These are phyloP conservation scores for Philereme transversata DNA, from an alignment of 2,888 invertebrate genomes.

Conservation along the genomic window DNA sequence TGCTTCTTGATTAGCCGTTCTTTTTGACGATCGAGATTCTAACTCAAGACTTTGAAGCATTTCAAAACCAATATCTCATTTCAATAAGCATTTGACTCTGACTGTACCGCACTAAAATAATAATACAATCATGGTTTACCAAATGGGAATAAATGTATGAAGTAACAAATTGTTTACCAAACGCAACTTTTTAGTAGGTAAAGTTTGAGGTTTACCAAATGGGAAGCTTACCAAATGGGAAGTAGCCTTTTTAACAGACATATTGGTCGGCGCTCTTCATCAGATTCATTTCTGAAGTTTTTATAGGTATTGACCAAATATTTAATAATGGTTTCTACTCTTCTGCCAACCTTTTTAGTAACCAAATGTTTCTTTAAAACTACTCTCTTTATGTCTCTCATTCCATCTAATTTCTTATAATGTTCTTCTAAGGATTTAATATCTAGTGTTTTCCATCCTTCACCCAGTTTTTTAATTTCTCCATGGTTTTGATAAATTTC, in stretches of 20 bases:
- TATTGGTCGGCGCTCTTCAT: slow-evolving; percentile 9
- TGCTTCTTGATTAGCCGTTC: too few relatives aligned
- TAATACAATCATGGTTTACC: too few relatives aligned
- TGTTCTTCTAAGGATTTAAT: background rate
- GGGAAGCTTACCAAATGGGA: too few relatives aligned
- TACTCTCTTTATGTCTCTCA: slow-evolving; percentile 25
- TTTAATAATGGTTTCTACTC: slow-evolving; percentile 18
- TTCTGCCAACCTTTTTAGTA: slow-evolving; percentile 13
- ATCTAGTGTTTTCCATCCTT: slow-evolving; percentile 6
- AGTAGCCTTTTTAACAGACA: slow-evolving; percentile 9
- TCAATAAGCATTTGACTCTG: too few relatives aligned
- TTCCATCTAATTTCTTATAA: slow-evolving; percentile 20
- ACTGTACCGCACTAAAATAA: too few relatives aligned
- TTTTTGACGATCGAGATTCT: too few relatives aligned
- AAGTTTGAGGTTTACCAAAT: too few relatives aligned
- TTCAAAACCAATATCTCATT: too few relatives aligned
- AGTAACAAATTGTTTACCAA: too few relatives aligned
- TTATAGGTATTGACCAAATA: slow-evolving; percentile 9
- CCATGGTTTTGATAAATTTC: slow-evolving; percentile 31
- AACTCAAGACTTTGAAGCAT: too few relatives aligned
- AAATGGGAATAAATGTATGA: too few relatives aligned
- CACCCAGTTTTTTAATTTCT: slow-evolving; percentile 22
- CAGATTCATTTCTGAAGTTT: slow-evolving; percentile 20
- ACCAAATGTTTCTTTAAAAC: slow-evolving; percentile 17
- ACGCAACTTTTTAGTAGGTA: too few relatives aligned